Percentiles rank a stretch among this genome's conserved stretches.
phyloP scores from a whole-genome alignment of 2,888 invertebrate species.

The Schizaphis graminum region DNA sequence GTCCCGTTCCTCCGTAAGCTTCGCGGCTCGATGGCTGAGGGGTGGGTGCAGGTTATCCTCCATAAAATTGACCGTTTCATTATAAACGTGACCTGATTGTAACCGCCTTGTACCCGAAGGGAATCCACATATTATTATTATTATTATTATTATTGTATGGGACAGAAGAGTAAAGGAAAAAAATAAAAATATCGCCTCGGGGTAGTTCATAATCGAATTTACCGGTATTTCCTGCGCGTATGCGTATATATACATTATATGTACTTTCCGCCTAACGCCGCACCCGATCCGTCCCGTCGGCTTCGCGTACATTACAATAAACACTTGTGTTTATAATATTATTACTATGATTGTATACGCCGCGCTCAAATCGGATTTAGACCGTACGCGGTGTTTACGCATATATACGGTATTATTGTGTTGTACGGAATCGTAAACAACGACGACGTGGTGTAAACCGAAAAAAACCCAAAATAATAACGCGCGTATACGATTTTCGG shows the following conservation, averaged over 20 bases:
- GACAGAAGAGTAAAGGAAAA: conserved; percentile 14
- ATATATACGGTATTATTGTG: background rate
- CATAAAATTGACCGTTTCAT: conserved; percentile 66
- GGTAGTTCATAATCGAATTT: conserved; percentile 58
- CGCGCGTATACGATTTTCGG: background rate
- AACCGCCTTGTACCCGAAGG: conserved; percentile 62
- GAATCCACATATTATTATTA: conserved; percentile 29
- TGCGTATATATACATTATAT: background rate
- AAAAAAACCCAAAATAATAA: background rate
- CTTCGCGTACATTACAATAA: conserved; percentile 13
- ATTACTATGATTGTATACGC: background rate
- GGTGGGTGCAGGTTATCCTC: conserved; percentile 48
- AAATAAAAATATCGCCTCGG: conserved; percentile 34
- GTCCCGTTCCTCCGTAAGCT: background rate
- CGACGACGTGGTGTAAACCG: background rate
- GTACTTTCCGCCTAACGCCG: background rate
- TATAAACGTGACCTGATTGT: conserved; percentile 65
- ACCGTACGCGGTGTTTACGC: background rate
- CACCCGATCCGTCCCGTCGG: background rate
- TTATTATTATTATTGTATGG: background rate
- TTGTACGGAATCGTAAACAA: background rate
- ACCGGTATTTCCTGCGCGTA: background rate
- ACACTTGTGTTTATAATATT: conserved; percentile 52
- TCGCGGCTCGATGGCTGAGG: background rate
- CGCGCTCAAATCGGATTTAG: conserved; percentile 33